Percentiles rank a stretch among this genome's conserved stretches.
phyloP scores from a whole-genome alignment of 2,113 vertebrate species.

The Plectropomus leopardus region DNA sequence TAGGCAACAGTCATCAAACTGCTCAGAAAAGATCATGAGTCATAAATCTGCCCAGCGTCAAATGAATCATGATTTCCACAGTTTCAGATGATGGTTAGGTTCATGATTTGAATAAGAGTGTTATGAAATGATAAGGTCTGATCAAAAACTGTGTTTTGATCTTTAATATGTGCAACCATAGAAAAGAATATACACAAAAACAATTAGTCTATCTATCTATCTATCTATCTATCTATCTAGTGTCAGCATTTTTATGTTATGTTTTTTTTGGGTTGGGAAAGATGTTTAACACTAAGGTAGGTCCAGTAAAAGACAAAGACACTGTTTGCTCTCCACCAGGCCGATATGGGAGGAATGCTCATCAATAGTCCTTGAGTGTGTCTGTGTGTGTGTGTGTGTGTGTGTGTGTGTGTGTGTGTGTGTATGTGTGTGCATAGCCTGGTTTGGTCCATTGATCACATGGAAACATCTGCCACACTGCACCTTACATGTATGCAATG shows the following conservation, averaged over 20 bases:
- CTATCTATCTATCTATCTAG: neutral
- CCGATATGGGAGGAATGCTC: conserved; percentile 72
- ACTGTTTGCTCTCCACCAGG: conserved; percentile 48
- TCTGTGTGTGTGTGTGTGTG: conserved; percentile 11
- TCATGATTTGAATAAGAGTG: conserved; percentile 19
- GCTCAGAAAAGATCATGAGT: conserved; percentile 40
- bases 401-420: conserved; percentile 19
- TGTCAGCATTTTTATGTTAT: neutral
- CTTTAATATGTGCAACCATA: neutral
- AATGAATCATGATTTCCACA: conserved; percentile 44
- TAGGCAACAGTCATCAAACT: conserved; percentile 14
- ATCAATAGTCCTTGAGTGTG: conserved; percentile 19
- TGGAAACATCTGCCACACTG: neutral
- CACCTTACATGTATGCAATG: neutral
- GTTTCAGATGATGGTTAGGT: neutral
- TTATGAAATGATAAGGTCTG: neutral
- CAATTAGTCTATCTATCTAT: neutral
- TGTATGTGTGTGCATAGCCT: neutral
- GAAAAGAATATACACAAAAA: neutral
- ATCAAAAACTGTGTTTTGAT: neutral
- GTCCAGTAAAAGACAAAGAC: conserved; percentile 39
- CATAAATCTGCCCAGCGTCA: conserved; percentile 35
- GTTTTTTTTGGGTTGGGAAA: neutral
- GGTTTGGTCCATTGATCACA: conserved; percentile 14
- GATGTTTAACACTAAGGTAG: conserved; percentile 36